Evolutionary conservation across 2,888 invertebrate genomes (phyloP).

Genomic region (Eupithecia dodoneata): DNA sequence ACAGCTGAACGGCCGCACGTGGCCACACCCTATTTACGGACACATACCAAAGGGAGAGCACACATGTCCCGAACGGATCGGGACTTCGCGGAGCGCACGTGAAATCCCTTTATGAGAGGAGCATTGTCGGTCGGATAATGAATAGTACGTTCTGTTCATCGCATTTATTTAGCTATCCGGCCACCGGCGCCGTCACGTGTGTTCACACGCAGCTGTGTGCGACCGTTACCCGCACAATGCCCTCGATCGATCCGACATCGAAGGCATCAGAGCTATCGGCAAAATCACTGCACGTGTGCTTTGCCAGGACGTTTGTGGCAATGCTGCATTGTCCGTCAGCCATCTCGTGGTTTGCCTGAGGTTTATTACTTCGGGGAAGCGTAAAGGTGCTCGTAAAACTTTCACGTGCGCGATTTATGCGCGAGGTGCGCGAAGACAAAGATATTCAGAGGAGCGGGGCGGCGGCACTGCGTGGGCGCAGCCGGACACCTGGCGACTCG

Average conservation of each 20-base stretch:
- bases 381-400: slow-evolving; percentile 82
- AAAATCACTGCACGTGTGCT: slow-evolving; percentile 79
- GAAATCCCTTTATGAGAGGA: slow-evolving; percentile 83
- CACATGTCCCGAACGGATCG: slow-evolving; percentile 84
- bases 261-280: slow-evolving; percentile 78
- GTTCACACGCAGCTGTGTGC: slow-evolving; percentile 81
- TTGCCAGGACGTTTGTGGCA: slow-evolving; percentile 72
- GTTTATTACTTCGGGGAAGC: slow-evolving; percentile 79
- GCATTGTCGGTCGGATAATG: slow-evolving; percentile 81
- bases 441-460: slow-evolving; percentile 74
- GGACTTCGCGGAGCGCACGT: slow-evolving; percentile 82
- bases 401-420: slow-evolving; percentile 81
- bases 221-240: slow-evolving; percentile 84
- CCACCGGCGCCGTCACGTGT: slow-evolving; percentile 81
- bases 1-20: slow-evolving; percentile 83
- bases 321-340: slow-evolving; percentile 67
- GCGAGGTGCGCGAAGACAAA: slow-evolving; percentile 75
- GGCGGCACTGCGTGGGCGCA: slow-evolving; percentile 66
- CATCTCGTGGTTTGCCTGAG: slow-evolving; percentile 58
- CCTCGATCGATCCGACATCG: slow-evolving; percentile 81
- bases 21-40: slow-evolving; percentile 84
- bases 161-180: slow-evolving; percentile 84
- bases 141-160: slow-evolving; percentile 77
- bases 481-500: slow-evolving; percentile 82
- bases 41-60: slow-evolving; percentile 79